Conservation (phyloP, 2,113 vertebrate species). For the Bolborhynchus lineola region DNA sequence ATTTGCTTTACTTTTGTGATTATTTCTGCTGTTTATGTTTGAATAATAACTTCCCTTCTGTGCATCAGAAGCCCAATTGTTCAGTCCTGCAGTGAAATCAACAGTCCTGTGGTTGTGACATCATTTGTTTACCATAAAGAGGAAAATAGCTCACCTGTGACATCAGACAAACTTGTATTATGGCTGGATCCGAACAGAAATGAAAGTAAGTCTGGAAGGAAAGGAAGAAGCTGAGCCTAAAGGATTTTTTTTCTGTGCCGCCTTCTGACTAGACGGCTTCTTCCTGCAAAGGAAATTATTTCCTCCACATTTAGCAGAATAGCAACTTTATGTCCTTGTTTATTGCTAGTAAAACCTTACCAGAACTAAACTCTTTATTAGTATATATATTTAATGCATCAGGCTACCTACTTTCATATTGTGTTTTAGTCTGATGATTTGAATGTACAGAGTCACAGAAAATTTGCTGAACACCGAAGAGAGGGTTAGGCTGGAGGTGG, state of each 20-base stretch:
- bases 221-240: not conserved
- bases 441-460: not conserved
- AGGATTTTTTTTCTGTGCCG: not conserved
- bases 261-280: not conserved
- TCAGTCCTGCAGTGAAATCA: not conserved
- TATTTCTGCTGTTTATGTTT: slow-evolving; percentile 18
- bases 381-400: not conserved
- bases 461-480: not conserved
- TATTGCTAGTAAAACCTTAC: not conserved
- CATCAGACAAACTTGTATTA: not conserved
- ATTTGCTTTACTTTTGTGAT: slow-evolving; percentile 38
- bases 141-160: not conserved
- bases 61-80: not conserved
- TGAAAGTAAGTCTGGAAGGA: not conserved
- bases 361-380: not conserved
- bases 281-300: not conserved
- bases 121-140: not conserved
- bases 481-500: not conserved
- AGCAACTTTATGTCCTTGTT: not conserved
- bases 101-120: not conserved
- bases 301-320: not conserved
- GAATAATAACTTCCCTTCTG: not conserved
- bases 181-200: not conserved
- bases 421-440: not conserved
- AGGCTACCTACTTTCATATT: not conserved